Evolutionary conservation across 1,140 invertebrate genomes (phyloP).

Genomic region (Trichonephila clavata): DNA sequence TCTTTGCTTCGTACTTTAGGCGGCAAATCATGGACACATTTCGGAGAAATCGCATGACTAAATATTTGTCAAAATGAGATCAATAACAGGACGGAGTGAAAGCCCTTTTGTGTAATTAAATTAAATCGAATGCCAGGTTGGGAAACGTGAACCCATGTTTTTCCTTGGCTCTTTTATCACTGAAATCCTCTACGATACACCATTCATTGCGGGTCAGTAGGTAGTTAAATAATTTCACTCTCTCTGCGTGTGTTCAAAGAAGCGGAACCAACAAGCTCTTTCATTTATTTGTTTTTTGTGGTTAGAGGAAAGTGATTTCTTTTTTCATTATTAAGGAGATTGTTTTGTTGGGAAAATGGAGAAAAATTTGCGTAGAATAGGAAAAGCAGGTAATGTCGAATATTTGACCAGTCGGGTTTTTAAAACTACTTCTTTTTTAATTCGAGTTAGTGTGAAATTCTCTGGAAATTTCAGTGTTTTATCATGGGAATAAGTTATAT

Average conservation of each 20-base stretch:
- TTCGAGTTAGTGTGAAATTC: too few relatives aligned
- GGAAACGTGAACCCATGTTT: neutral
- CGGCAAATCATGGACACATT: neutral
- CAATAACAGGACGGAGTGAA: neutral
- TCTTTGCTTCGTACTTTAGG: neutral
- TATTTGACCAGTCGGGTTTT: too few relatives aligned
- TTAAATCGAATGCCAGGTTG: neutral
- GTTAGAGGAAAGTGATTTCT: neutral
- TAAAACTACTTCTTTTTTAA: too few relatives aligned
- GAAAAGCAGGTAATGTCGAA: too few relatives aligned
- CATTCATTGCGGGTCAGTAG: slow-evolving; percentile 31
- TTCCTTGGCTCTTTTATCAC: neutral
- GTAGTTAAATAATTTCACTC: slow-evolving; percentile 49
- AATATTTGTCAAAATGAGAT: slow-evolving; percentile 10
- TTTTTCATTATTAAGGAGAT: neutral
- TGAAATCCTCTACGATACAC: neutral
- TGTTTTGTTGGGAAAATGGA: too few relatives aligned
- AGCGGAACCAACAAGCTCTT: slow-evolving; percentile 34
- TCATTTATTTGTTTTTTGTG: neutral
- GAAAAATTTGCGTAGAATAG: too few relatives aligned
- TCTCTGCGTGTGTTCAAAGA: slow-evolving; percentile 32
- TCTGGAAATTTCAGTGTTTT: too few relatives aligned
- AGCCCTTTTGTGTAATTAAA: slow-evolving; percentile 23
- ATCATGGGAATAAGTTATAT: too few relatives aligned
- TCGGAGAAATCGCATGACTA: neutral